Percentiles rank a stretch among this genome's conserved stretches.
Evolutionary conservation across 2,113 vertebrate genomes (phyloP).

Genomic region (Sapajus apella): DNA sequence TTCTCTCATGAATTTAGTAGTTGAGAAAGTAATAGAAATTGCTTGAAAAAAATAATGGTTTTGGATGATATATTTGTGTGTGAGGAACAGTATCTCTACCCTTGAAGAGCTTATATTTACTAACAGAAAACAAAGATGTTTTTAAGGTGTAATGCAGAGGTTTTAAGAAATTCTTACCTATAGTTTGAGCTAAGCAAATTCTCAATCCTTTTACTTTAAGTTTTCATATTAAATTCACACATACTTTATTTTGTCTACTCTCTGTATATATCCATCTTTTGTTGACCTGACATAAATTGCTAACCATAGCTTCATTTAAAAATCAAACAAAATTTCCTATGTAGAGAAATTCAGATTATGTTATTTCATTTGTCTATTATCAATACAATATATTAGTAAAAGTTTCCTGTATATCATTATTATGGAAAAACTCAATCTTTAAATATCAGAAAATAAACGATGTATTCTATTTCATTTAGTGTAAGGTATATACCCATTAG

Average conservation of each 20-base stretch:
- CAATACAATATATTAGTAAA: neutral
- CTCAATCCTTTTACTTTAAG: neutral
- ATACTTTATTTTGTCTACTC: neutral
- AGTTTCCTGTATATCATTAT: neutral
- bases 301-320: neutral
- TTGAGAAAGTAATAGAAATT: conserved; percentile 35
- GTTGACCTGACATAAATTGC: neutral
- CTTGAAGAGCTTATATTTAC: conserved; percentile 25
- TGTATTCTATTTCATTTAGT: conserved; percentile 23
- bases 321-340: neutral
- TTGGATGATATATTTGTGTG: neutral
- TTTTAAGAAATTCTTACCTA: conserved; percentile 32
- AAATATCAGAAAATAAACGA: conserved; percentile 2
- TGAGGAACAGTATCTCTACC: neutral
- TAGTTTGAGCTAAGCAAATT: conserved; percentile 31
- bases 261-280: neutral
- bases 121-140: neutral
- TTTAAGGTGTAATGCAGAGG: neutral
- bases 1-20: conserved; percentile 21
- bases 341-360: neutral
- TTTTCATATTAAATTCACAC: neutral
- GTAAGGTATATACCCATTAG: neutral
- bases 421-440: conserved; percentile 38
- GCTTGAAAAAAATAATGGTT: conserved; percentile 17
- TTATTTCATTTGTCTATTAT: neutral